phyloP scores from a whole-genome alignment of 2,113 vertebrate genomes.

The Cranoglanis bouderius region DNA sequence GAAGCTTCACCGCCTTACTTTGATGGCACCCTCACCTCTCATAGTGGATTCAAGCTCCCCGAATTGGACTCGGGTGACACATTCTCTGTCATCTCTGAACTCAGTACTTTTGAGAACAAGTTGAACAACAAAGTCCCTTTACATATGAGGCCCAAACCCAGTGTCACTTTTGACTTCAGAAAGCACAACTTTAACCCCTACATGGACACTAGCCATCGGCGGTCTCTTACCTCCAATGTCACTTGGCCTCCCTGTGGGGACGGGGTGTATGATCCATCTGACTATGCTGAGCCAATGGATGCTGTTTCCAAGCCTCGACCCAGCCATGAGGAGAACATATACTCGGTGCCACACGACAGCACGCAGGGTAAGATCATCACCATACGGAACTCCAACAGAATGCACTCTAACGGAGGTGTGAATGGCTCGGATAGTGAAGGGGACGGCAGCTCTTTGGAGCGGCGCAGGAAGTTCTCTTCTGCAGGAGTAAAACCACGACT shows the following conservation, averaged over 20 bases:
- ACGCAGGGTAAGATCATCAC: conserved; percentile 99
- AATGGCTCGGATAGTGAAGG: conserved; percentile 95
- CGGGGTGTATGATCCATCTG: conserved; percentile 88
- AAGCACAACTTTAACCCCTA: conserved; percentile 84
- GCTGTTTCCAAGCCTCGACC: conserved; percentile 87
- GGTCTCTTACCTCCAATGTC: conserved; percentile 83
- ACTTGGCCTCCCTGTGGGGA: conserved; percentile 84
- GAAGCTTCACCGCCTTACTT: conserved; percentile 83
- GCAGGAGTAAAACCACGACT: conserved; percentile 81
- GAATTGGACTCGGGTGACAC: conserved; percentile 87
- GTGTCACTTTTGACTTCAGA: conserved; percentile 84
- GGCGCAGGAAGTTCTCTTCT: conserved; percentile 79
- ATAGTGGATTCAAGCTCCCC: conserved; percentile 83
- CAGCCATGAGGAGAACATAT: conserved; percentile 95
- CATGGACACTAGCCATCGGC: conserved; percentile 79
- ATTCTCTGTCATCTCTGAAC: conserved; percentile 80
- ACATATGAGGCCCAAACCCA: conserved; percentile 87
- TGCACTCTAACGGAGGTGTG: conserved; percentile 84
- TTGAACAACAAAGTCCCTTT: conserved; percentile 89
- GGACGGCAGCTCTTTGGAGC: conserved; percentile 89
- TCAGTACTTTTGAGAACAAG: conserved; percentile 86
- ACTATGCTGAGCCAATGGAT: conserved; percentile 93
- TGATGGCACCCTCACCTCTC: conserved; percentile 77
- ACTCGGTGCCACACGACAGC: conserved; percentile 96
- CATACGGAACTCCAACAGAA: conserved; percentile 91